Conservation (phyloP, 2,113 vertebrate genomes). For the Tachysurus fulvidraco region DNA sequence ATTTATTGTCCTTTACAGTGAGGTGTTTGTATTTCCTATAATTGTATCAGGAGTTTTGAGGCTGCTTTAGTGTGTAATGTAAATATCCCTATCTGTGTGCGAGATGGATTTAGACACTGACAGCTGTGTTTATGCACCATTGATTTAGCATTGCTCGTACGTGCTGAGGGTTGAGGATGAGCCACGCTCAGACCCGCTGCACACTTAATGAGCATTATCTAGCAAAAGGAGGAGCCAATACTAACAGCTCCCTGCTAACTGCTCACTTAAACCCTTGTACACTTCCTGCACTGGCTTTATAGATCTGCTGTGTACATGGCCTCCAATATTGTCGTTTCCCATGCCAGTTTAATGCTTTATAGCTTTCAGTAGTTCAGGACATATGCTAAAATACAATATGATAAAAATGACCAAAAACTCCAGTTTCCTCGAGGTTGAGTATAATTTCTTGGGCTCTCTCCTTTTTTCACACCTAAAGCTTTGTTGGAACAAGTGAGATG, state of each 20-base stretch:
- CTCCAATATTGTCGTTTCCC: background rate
- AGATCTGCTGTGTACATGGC: background rate
- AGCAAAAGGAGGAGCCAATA: conserved; percentile 4
- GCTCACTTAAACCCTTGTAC: background rate
- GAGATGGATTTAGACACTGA: conserved; percentile 47
- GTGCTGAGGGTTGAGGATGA: conserved; percentile 32
- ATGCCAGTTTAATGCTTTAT: background rate
- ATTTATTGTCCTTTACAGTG: background rate
- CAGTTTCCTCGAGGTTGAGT: background rate
- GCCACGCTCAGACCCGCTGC: conserved; percentile 2
- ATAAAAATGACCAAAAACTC: background rate
- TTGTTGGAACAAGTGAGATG: background rate
- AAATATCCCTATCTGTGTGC: conserved; percentile 42
- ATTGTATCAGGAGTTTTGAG: conserved; percentile 25
- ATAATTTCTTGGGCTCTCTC: background rate
- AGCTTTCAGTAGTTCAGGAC: background rate
- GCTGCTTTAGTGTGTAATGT: conserved; percentile 39
- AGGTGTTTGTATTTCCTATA: background rate
- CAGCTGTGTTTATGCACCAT: conserved; percentile 51
- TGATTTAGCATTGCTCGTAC: conserved; percentile 47
- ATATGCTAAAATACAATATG: background rate
- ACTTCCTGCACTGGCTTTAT: background rate
- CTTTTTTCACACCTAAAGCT: background rate
- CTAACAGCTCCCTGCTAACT: background rate
- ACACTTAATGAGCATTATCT: conserved; percentile 26